These are phyloP conservation scores for Vidua macroura DNA, from an alignment of 2,113 vertebrate genomes.

Conservation along the genomic window DNA sequence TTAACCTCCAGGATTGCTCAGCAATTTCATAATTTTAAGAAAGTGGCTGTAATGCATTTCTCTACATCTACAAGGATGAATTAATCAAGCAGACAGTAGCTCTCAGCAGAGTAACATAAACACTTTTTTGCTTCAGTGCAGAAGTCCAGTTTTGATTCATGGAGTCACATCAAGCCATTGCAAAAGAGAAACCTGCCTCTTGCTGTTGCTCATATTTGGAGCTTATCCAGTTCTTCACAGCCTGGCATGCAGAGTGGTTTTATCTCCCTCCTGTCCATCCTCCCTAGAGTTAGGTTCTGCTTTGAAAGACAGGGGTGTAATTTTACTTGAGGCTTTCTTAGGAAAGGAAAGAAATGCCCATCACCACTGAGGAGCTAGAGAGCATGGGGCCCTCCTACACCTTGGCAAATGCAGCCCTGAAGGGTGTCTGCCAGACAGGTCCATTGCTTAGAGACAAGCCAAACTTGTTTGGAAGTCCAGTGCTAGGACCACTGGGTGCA, in stretches of 20 bases:
- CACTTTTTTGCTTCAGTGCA: neutral
- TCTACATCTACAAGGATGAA: neutral
- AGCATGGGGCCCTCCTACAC: neutral
- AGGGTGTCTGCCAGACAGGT: neutral
- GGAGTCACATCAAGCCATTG: neutral
- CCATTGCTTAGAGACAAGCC: neutral
- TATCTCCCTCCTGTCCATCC: neutral
- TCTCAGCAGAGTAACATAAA: neutral
- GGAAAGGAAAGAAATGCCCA: neutral
- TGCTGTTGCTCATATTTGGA: neutral
- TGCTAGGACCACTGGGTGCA: neutral
- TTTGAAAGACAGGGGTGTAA: neutral
- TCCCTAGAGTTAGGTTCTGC: neutral
- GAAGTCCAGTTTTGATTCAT: neutral
- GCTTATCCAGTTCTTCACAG: neutral
- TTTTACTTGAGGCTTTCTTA: constrained; percentile 1
- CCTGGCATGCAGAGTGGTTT: neutral
- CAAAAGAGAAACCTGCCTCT: neutral
- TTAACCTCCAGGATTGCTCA: neutral
- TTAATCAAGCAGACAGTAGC: neutral
- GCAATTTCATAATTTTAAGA: neutral
- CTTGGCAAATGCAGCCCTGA: neutral
- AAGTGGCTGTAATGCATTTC: neutral
- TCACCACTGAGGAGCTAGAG: neutral
- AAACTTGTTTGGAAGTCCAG: neutral